Base-by-base conservation (phyloP, 2,888 invertebrate genomes). In the Helobdella robusta region DNA sequence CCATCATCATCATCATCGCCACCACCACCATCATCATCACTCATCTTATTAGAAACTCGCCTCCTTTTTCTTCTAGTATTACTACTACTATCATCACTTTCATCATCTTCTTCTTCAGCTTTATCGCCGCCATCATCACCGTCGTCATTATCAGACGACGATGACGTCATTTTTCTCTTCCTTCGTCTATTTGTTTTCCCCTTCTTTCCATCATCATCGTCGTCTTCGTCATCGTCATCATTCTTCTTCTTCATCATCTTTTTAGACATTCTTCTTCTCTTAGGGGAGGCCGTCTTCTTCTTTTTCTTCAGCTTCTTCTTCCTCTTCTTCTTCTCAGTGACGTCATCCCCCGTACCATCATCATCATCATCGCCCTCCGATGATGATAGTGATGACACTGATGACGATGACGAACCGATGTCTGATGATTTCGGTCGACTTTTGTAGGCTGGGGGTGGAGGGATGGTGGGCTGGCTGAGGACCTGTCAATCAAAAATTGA, bases 341-440 rank as follows among this genome's bases (percentile, higher is more conserved):
- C 54, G 44, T 58, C 23, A 58, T 40, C 64, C 20, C 50, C 36
- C n/a, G 54, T 36, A 20, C 28, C 36, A 15, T 52, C 54, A 36
- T 46, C 30, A 20, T 18, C 36, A 20, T 35, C 32, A 2, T n/a
- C 64, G 11, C 46, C 59, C 20, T 64, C 64, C n/a, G n/a, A n/a
- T n/a, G n/a, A n/a, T n/a, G n/a, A n/a, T n/a, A n/a, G n/a, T n/a
- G n/a, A n/a, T n/a, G n/a, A n/a, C n/a, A n/a, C n/a, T n/a, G n/a
- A n/a, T n/a, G n/a, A n/a, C n/a, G n/a, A n/a, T n/a, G n/a, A n/a
- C n/a, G n/a, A n/a, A n/a, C n/a, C n/a, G n/a, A n/a, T n/a, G n/a
- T n/a, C n/a, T n/a, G n/a, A n/a, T n/a, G n/a, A n/a, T n/a, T n/a
- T n/a, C n/a, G n/a, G n/a, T n/a, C n/a, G n/a, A n/a, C n/a, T n/a